Conservation (phyloP, 2,888 invertebrate genomes). For the Patella depressa region DNA sequence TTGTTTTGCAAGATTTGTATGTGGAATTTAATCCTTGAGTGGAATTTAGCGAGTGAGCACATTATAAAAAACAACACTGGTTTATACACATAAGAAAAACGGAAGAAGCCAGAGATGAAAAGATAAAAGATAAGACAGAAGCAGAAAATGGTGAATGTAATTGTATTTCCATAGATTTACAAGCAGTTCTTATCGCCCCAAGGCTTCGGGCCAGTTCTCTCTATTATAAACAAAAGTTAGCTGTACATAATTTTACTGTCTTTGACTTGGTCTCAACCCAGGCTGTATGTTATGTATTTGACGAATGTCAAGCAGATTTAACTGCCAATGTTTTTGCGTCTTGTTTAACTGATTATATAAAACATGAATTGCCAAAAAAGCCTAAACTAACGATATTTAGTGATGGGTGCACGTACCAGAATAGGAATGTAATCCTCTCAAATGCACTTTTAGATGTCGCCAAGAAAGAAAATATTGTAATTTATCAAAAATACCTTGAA, state of each 20-base stretch:
- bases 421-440: background rate
- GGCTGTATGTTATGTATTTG: background rate
- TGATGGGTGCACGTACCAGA: background rate
- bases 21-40: too few relatives aligned
- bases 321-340: slow-evolving; percentile 1
- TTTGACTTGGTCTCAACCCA: background rate
- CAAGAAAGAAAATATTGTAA: slow-evolving; percentile 14
- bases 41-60: too few relatives aligned
- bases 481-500: slow-evolving; percentile 29
- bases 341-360: background rate
- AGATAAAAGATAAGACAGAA: background rate
- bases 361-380: background rate
- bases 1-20: too few relatives aligned
- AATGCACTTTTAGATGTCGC: background rate
- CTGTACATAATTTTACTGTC: slow-evolving; percentile 3
- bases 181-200: background rate
- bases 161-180: background rate
- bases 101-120: background rate
- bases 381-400: background rate
- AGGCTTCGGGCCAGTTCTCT: background rate
- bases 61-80: too few relatives aligned
- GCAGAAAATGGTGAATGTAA: background rate
- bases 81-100: background rate
- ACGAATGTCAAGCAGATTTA: background rate
- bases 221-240: background rate